Evolutionary conservation across 1,140 invertebrate genomes (phyloP).

Genomic region (Leptinotarsa texana): DNA sequence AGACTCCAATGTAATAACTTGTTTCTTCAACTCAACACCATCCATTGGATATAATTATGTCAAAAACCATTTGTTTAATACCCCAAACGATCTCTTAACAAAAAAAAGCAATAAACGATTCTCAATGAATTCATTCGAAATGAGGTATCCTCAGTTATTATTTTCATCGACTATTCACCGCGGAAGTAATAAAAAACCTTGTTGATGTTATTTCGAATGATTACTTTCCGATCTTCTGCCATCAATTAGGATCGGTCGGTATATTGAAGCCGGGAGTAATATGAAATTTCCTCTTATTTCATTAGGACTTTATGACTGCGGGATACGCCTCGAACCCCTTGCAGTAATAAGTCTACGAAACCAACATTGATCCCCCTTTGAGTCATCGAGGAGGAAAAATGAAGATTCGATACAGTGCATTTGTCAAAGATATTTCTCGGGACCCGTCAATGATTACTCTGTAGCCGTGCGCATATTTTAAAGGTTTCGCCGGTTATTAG

Average conservation of each 20-base stretch:
- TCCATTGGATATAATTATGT: no score
- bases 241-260: conserved; percentile 20
- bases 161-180: neutral
- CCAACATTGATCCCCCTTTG: conserved; percentile 26
- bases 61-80: no score
- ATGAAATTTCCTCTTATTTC: conserved; percentile 30
- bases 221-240: neutral
- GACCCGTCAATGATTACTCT: conserved; percentile 9
- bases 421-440: conserved; percentile 20
- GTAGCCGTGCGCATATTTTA: conserved; percentile 6
- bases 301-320: conserved; percentile 30
- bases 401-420: conserved; percentile 27
- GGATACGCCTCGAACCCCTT: conserved; percentile 19
- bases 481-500: neutral
- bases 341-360: conserved; percentile 25
- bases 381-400: conserved; percentile 22
- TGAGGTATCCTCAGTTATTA: neutral
- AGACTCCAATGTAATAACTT: no score
- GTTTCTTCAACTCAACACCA: no score
- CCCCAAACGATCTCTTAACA: no score
- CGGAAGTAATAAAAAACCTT: neutral
- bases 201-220: neutral
- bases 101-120: no score
- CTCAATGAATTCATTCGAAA: no score
- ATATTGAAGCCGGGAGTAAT: conserved; percentile 21